Percentiles rank a stretch among this genome's conserved stretches.
Evolutionary conservation across 2,797 vertebrate genomes (phyloP).

Genomic region (Eutrigla gurnardus): DNA sequence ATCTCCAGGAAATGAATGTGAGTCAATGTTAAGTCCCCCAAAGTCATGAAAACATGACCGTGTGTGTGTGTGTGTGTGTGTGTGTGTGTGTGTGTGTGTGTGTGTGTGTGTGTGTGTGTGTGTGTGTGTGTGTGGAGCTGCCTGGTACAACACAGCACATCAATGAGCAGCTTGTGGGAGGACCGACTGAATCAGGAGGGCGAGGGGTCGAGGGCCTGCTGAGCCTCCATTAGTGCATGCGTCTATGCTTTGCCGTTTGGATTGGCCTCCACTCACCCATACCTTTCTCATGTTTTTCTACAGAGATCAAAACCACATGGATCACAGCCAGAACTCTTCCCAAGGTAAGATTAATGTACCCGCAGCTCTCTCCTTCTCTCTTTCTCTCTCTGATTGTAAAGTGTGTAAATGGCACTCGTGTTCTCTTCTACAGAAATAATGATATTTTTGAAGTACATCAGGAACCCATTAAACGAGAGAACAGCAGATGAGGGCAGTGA

Average conservation of each 20-base stretch:
- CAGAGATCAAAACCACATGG: constrained; percentile 65
- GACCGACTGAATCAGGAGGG: constrained; percentile 12
- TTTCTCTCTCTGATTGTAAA: constrained; percentile 6
- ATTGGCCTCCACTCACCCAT: constrained; percentile 4
- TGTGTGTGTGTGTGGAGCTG: neutral
- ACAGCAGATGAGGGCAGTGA: constrained; percentile 39
- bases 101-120: neutral
- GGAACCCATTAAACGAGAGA: constrained; percentile 41
- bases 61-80: neutral
- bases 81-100: constrained; percentile 9
- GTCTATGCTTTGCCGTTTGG: neutral
- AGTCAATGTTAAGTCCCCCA: no score
- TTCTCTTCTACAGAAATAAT: constrained; percentile 25
- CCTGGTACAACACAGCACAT: constrained; percentile 7
- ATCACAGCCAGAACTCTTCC: constrained; percentile 83
- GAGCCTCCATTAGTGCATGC: constrained; percentile 42
- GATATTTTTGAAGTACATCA: constrained; percentile 49
- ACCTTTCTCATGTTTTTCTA: constrained; percentile 12
- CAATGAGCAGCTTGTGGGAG: constrained; percentile 27
- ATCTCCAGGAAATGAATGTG: no score
- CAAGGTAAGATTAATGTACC: constrained; percentile 69
- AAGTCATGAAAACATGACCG: no score
- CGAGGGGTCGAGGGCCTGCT: constrained; percentile 15
- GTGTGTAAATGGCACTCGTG: constrained; percentile 5
- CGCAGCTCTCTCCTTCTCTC: neutral